Conservation (phyloP, 1,140 invertebrate genomes). For the Stegodyphus dumicola region DNA sequence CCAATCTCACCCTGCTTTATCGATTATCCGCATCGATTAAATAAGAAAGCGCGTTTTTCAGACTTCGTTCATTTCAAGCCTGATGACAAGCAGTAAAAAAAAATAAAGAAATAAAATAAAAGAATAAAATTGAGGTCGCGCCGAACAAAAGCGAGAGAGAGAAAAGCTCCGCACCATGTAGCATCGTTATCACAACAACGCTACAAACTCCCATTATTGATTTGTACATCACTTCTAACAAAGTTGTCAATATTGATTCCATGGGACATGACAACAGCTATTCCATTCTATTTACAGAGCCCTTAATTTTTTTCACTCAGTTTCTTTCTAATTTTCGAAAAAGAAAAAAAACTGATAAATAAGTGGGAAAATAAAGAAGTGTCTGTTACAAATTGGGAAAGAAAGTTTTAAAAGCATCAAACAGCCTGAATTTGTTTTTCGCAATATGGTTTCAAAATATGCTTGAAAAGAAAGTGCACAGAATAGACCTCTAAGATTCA, state of each 20-base stretch:
- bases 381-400: no score
- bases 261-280: background rate
- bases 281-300: slow-evolving; percentile 3
- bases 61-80: slow-evolving; percentile 25
- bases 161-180: background rate
- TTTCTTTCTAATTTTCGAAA: background rate
- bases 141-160: no score
- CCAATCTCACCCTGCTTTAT: background rate
- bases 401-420: no score
- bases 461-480: no score
- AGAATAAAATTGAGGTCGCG: no score
- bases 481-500: no score
- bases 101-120: slow-evolving; percentile 4
- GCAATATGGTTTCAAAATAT: no score
- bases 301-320: background rate
- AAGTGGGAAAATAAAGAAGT: no score
- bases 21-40: slow-evolving; percentile 13
- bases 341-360: no score
- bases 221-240: slow-evolving; percentile 42
- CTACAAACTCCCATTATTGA: slow-evolving; percentile 34
- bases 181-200: slow-evolving; percentile 24
- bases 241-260: slow-evolving; percentile 57
- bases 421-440: no score
- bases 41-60: slow-evolving; percentile 1
- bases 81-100: slow-evolving; percentile 11